Base-by-base conservation (phyloP, 2,797 vertebrate species). In the Serranus cabrilla region DNA sequence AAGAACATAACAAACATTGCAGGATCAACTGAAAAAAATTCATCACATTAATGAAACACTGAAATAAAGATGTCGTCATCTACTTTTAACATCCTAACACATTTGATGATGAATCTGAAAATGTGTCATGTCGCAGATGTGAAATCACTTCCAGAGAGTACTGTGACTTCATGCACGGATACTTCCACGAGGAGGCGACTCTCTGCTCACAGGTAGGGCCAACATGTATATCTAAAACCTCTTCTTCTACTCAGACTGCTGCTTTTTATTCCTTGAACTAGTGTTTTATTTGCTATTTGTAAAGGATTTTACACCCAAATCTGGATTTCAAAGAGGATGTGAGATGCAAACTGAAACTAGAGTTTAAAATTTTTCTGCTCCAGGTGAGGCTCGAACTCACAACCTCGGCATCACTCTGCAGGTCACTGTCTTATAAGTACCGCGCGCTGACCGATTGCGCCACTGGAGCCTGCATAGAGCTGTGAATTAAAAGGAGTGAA, bases 81-180 rank as follows among this genome's bases (percentile, higher is more conserved):
- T 40, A 1, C 2, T 49, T 66, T 55, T 11, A 45, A 57, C 34
- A 17, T 45, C 39, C 21, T 55, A 1, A 37, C 13, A 3, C 7
- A 11, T 39, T 42, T 31, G 16, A 3, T n/a, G 27, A 50, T 55
- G 12, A 27, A 40, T 18, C n/a, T 42, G 21, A 69, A 16, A 12
- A 27, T 11, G 11, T 49, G 2, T 85, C 18, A 7, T 71, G 71
- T 65, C 82, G 21, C 25, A 99, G 98, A 92, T 99, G 98, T 95
- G 98, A 99, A 92, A 99, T 99, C 91, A 99, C 98, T 37, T 99
- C 98, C 47, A 94, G 98, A 78, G 98, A 99, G 80, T 99, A 99
- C 80, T 99, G 98, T 88, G 94, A 96, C 70, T 99, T 99, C 82
- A 99, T 99, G 98, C 95, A 93, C 25, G 98, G 98, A 60, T 98